Evolutionary conservation across 2,113 vertebrate species (phyloP), one percentile per base, ranked within the genome.

Genomic region (Malurus cyaneus): DNA sequence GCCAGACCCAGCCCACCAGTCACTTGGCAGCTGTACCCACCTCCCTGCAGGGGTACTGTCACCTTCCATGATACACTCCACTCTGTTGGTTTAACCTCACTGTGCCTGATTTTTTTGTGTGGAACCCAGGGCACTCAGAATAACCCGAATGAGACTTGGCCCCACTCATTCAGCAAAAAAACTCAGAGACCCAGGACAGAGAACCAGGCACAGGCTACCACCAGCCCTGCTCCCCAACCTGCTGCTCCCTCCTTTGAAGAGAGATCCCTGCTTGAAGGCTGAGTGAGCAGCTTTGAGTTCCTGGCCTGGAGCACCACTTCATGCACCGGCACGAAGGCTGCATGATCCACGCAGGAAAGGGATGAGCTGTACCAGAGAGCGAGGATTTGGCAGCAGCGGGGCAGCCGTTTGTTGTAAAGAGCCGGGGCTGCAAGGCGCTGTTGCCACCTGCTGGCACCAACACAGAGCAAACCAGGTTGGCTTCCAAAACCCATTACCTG

Each of bases 381-480:
- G 2, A 3, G 52, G 18, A 14, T 32, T 18, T 8, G 83, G 67
- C 82, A 31, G 70, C 6, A 14, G 23, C 1, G 19, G 41, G 0
- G 47, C 66, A 11, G 34, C 41, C 8, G 8, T 0, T 21, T 15
- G 52, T 2, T 8, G 54, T 73, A 1, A 2, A 32, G 12, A 60
- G 39, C 47, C 4, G 24, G 65, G 53, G 53, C 72, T 42, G 90
- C 70, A 39, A 66, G 32, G 61, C 52, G 14, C 49, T 92, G 86
- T 82, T 92, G 93, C 96, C 96, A 92, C 36, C 96, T 94, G 82
- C 79, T 86, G 96, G 88, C 74, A 88, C 31, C 54, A 21, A 6
- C n/a, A 4, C 31, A 3, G 36, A 64, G 53, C 32, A 59, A 42
- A 59, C 1, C 85, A 8, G 52, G 5, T 3, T 16, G 34, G 16